Base-by-base conservation (phyloP, 2,797 vertebrate genomes). In the Sebastes trivittatus region DNA sequence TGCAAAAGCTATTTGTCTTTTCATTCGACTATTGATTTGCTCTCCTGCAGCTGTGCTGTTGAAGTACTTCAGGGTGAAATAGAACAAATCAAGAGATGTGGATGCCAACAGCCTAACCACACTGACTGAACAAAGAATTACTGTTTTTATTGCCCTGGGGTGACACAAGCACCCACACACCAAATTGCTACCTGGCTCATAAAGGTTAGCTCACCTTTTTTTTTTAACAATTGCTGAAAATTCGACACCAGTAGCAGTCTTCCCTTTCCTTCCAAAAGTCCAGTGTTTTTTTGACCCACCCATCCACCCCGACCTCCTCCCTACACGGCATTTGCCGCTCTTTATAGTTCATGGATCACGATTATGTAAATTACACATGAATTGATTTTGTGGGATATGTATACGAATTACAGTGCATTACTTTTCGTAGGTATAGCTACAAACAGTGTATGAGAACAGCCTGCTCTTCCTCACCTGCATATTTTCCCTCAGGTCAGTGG, bases 401-500 rank as follows among this genome's bases (percentile, higher is more conserved):
- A 8, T 20, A 18, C 7, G 7, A 49, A 20, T 18, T 8, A 49
- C 1, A 49, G 46, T 20, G 18, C 46, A 49, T 49, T 49, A 49
- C 46, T 1, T 49, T 49, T 20, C 18, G 18, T 49, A 20, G 18
- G 46, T 1, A 49, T 4, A 49, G 46, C 2, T 49, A 49, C 46
- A 18, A 49, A 49, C 38, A 42, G 38, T 42, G 1, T 42, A 42
- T 42, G 38, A 42, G 14, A 42, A 42, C 46, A 49, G 46, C 3
- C 7, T 49, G 46, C 46, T 56, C 9, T 22, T 58, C 58, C 77
- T 90, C 72, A 98, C 98, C 97, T 98, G 98, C 97, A 99, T 97
- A 92, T 98, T 98, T 95, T 97, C 97, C 87, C 96, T 95, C 90
- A 99, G 94, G 89, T 99, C 98, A 0, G 97, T 97, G 82, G 97